Evolutionary conservation across 1,140 invertebrate species (phyloP).

Genomic region (Teleogryllus occipitalis): DNA sequence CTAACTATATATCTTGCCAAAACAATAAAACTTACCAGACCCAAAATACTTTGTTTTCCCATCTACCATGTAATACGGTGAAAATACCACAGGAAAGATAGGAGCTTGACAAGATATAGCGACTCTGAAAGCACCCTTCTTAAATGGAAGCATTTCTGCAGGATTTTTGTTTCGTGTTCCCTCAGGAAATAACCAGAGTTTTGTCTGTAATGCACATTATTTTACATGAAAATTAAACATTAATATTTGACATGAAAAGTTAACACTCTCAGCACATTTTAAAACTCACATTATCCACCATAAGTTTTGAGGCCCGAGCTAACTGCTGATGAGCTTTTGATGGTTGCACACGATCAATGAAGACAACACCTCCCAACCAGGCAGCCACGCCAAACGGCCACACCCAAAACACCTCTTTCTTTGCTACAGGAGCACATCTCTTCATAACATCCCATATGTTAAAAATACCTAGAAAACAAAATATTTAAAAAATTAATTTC

Average conservation of each 20-base stretch:
- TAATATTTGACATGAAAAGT: neutral
- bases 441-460: conserved; percentile 43
- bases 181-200: conserved; percentile 57
- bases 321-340: conserved; percentile 40
- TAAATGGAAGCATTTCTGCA: conserved; percentile 45
- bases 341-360: conserved; percentile 44
- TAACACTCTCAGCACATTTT: conserved; percentile 6
- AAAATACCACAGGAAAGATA: conserved; percentile 61
- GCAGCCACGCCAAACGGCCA: conserved; percentile 49
- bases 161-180: conserved; percentile 43
- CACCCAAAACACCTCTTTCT: conserved; percentile 48
- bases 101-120: conserved; percentile 62
- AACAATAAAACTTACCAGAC: conserved; percentile 35
- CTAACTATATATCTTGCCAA: conserved; percentile 12
- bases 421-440: conserved; percentile 44
- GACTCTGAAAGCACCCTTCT: conserved; percentile 69
- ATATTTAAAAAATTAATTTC: conserved; percentile 3
- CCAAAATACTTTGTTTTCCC: conserved; percentile 43
- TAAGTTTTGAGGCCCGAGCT: conserved; percentile 37
- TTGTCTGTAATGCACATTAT: conserved; percentile 37
- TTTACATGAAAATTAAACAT: conserved; percentile 12
- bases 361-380: conserved; percentile 48
- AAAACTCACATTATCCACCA: conserved; percentile 23
- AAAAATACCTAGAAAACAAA: conserved; percentile 39
- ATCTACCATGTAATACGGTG: conserved; percentile 56